Conservation (phyloP, 2,888 invertebrate species). For the Leptinotarsa rubiginosa region DNA sequence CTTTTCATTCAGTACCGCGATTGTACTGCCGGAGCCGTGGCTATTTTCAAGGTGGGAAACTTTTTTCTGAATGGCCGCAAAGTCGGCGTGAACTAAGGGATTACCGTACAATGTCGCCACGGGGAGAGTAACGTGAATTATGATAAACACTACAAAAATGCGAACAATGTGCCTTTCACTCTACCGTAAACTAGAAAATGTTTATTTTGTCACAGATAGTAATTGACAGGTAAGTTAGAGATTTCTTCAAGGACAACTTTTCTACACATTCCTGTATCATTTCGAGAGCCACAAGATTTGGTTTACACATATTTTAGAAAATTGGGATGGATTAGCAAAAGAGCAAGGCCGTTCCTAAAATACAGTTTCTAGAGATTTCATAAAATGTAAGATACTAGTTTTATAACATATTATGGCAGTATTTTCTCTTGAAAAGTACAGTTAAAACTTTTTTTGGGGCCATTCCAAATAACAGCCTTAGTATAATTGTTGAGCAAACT, state of each 20-base stretch:
- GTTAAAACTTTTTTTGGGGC: too few relatives aligned
- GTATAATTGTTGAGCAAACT: too few relatives aligned
- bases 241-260: slow-evolving; percentile 34
- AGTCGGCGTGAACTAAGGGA: slow-evolving; percentile 36
- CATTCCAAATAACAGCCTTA: too few relatives aligned
- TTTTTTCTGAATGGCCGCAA: slow-evolving; percentile 25
- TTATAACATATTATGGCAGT: too few relatives aligned
- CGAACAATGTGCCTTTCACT: slow-evolving; percentile 43
- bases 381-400: too few relatives aligned
- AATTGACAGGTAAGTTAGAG: slow-evolving; percentile 45
- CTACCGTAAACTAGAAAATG: slow-evolving; percentile 41
- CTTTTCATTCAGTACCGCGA: slow-evolving; percentile 28
- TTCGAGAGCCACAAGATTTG: background rate
- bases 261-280: slow-evolving; percentile 21
- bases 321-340: background rate
- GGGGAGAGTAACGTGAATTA: slow-evolving; percentile 41
- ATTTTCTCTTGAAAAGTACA: too few relatives aligned
- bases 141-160: slow-evolving; percentile 46
- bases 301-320: background rate
- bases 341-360: background rate
- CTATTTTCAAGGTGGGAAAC: slow-evolving; percentile 15
- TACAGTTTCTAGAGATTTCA: too few relatives aligned
- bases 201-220: slow-evolving; percentile 50
- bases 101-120: slow-evolving; percentile 42
- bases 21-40: slow-evolving; percentile 9